Evolutionary conservation across 2,113 vertebrate species (phyloP), one percentile per base, ranked within the genome.

Genomic region (Aptenodytes patagonicus): DNA sequence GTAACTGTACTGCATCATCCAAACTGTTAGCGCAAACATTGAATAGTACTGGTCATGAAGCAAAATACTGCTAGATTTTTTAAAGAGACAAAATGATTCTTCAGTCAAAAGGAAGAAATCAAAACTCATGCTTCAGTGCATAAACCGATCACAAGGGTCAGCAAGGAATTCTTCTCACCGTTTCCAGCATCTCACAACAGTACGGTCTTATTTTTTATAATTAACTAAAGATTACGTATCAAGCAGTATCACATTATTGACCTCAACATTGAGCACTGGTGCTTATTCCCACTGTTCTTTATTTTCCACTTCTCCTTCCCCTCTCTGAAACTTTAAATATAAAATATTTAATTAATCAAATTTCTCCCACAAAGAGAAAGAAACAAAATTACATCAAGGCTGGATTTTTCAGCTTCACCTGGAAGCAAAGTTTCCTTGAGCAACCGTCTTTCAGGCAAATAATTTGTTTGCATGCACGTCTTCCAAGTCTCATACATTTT

Each of bases 41-140:
- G 51, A 68, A 28, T 32, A 73, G 29, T 34, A 36, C 52, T 54
- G 40, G 17, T 55, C 47, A 34, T 22, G 40, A 91, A 87, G 57
- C 17, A 93, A 71, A 91, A 60, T 60, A 57, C 8, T 20, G 32
- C 68, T 69, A 52, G 36, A 32, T 46, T 70, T 92, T 81, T 89
- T 62, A 13, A 83, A 78, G 49, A 79, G 58, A 57, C 28, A 34
- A 72, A 97, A 62, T 12, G 5, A 62, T 92, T 93, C 60, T 90
- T 80, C 60, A 70, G 64, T 85, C 79, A 83, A 69, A 96, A 80
- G 71, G 38, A 93, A 90, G 79, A 86, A 93, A 95, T 77, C 76
- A 83, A 83, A 93, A 73, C 42, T 94, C 66, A 73, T 7, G 8
- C 61, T 85, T 86, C 85, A 77, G 62, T 70, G 82, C 54, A 57